These are phyloP conservation scores for Embiotoca jacksoni DNA, from an alignment of 2,113 vertebrate species.

Conservation along the genomic window DNA sequence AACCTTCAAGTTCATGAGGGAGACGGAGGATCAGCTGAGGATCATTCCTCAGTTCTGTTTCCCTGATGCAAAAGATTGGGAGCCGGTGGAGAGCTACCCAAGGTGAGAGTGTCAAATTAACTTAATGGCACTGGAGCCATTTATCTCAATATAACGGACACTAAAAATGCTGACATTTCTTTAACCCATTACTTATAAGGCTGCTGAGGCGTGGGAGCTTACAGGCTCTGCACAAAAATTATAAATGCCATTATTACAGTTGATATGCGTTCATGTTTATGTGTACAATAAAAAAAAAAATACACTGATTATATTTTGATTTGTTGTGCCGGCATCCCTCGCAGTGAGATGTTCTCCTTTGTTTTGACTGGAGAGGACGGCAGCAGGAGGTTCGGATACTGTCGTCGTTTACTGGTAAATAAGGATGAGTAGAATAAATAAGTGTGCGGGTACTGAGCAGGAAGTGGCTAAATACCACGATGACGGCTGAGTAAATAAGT, in stretches of 20 bases:
- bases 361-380: slow-evolving; percentile 94
- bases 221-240: too few relatives aligned
- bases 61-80: slow-evolving; percentile 92
- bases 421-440: slow-evolving; percentile 59
- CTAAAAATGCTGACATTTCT: too few relatives aligned
- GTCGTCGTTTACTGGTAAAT: slow-evolving; percentile 93
- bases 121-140: background rate
- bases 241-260: background rate
- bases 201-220: too few relatives aligned
- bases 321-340: slow-evolving; percentile 35
- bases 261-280: background rate
- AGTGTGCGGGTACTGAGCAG: slow-evolving; percentile 63
- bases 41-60: slow-evolving; percentile 95
- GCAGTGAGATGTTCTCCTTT: slow-evolving; percentile 94
- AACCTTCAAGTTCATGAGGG: slow-evolving; percentile 91
- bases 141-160: too few relatives aligned
- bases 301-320: slow-evolving; percentile 7
- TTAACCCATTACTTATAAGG: too few relatives aligned
- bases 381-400: slow-evolving; percentile 92
- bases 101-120: slow-evolving; percentile 77
- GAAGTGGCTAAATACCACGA: slow-evolving; percentile 75
- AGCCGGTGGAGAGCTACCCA: slow-evolving; percentile 87
- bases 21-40: slow-evolving; percentile 92
- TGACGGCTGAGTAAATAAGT: slow-evolving; percentile 79
- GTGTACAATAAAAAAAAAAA: slow-evolving; percentile 7